Percentiles rank a stretch among this genome's conserved stretches.
These are phyloP conservation scores for Magallana nippona DNA, from an alignment of 2,888 invertebrate species.

Conservation along the genomic window DNA sequence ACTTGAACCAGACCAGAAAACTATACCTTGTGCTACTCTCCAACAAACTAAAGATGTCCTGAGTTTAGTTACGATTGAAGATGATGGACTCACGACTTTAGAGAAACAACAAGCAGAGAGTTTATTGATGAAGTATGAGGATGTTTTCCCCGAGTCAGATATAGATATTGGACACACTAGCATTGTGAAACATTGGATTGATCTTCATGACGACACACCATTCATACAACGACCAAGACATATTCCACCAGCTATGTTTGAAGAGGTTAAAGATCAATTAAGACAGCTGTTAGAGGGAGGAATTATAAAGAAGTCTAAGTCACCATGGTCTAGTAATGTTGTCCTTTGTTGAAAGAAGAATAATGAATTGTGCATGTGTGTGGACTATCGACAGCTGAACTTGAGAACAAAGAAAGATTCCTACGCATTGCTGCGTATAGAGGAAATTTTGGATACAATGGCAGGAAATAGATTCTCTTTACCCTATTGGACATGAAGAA, in stretches of 20 bases:
- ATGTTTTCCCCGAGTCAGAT: not conserved
- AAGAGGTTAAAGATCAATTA: constrained; percentile 10
- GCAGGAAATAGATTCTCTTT: no score
- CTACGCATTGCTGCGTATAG: no score
- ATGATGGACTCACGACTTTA: constrained; percentile 38
- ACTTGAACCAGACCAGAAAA: no score
- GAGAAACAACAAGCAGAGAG: no score
- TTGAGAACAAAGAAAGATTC: not conserved
- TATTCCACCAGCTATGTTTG: not conserved
- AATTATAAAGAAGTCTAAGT: constrained; percentile 11
- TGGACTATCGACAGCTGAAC: constrained; percentile 9
- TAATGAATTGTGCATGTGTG: not conserved
- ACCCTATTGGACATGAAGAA: no score
- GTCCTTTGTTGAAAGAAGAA: constrained; percentile 18
- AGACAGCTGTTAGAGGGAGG: constrained; percentile 4
- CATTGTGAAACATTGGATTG: not conserved
- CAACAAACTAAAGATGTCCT: no score
- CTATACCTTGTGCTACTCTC: no score
- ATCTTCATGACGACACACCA: not conserved
- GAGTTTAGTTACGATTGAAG: no score
- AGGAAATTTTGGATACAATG: no score
- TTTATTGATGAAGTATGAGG: not conserved
- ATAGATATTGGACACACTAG: not conserved
- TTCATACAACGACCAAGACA: not conserved
- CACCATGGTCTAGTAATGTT: constrained; percentile 13